Evolutionary conservation across 1,140 invertebrate genomes (phyloP), one percentile per base, ranked within the genome.

Genomic region (Anastatus disparis): DNA sequence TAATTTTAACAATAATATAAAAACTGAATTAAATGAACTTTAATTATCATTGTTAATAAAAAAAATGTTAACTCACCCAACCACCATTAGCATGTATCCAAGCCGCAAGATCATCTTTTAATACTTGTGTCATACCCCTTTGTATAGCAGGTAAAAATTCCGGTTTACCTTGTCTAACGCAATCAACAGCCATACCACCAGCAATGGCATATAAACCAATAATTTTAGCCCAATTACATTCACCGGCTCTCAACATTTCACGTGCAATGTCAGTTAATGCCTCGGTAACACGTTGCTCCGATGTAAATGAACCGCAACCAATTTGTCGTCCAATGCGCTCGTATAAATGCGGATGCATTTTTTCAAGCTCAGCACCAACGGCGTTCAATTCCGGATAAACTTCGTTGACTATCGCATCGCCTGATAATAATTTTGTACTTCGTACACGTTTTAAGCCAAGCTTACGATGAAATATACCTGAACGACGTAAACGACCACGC

Each of bases 31-130:
- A 3, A 2, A 42, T 3, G n/a, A 6, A 42, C 12, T 42, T 6
- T 42, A n/a, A n/a, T n/a, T n/a, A n/a, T n/a, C n/a, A n/a, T n/a
- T n/a, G n/a, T n/a, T 17, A 17, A 17, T 12, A 22, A 48, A 55
- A 62, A 62, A 29, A 35, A 56, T 59, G 20, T n/a, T n/a, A n/a
- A 78, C 84, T 84, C 82, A 92, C 91, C 91, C 92, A 93, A 77
- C 91, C 92, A 27, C 91, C 91, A 77, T 91, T 92, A 20, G 89
- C 85, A 63, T 90, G 88, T 7, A 93, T 89, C 91, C 91, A 93
- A 20, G 85, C 76, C 3, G 90, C 90, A 4, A 93, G 76, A 67
- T 91, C 87, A 72, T 91, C 88, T 76, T 92, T 90, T 2, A 93
- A 82, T 12, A 92, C 85, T 56, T 89, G 87, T 0, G 85, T 87